Conservation (phyloP, 2,888 invertebrate species). For the Lycocerus yunnanus region DNA sequence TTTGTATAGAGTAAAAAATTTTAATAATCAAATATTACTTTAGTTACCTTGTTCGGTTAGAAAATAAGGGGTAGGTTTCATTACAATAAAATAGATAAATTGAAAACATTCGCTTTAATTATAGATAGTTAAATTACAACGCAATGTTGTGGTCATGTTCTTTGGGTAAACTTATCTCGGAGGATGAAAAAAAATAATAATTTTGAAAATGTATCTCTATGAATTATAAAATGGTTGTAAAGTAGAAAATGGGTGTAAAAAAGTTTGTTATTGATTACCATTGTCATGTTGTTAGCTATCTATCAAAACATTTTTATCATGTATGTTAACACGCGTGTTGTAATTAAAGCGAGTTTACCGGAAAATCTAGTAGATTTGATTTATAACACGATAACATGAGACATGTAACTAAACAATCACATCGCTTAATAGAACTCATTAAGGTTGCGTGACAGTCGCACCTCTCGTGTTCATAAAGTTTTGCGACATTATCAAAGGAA, state of each 20-base stretch:
- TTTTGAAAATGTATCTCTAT: too few species aligned
- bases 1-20: background rate
- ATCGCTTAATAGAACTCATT: constrained; percentile 29
- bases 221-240: background rate
- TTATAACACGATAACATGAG: constrained; percentile 18
- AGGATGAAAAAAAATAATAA: too few species aligned
- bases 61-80: too few species aligned
- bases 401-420: constrained; percentile 29
- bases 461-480: constrained; percentile 28
- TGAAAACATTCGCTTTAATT: too few species aligned
- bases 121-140: too few species aligned
- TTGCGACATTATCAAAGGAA: constrained; percentile 38
- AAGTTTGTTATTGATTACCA: background rate
- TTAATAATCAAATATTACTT: too few species aligned
- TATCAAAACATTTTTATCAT: constrained; percentile 2
- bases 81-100: too few species aligned
- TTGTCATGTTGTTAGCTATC: background rate
- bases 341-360: constrained; percentile 11
- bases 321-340: constrained; percentile 6
- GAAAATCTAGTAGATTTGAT: constrained; percentile 12
- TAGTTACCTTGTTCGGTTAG: too few species aligned
- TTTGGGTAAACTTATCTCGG: too few species aligned
- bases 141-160: background rate
- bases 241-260: background rate
- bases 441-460: constrained; percentile 30